Base-by-base conservation (phyloP, 2,888 invertebrate species). In the Tolmerus cingulatus region DNA sequence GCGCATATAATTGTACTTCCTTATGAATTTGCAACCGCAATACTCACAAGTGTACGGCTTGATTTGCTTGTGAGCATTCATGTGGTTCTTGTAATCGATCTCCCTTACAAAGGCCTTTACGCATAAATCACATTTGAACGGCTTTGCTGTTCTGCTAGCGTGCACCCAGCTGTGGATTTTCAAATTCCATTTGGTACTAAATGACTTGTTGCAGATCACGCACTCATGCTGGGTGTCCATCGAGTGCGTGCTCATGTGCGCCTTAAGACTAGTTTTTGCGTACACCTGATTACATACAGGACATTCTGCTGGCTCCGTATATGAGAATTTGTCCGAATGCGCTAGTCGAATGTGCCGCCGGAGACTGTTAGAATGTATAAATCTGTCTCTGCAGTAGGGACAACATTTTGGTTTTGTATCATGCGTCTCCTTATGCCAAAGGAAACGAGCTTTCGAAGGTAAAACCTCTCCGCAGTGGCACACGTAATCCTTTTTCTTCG, bases 111-210 rank as follows among this genome's bases (percentile, higher is more conserved):
- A 97, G 23, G 97, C 97, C 87, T 96, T 96, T 90, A 96, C 96
- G 92, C 97, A 97, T 89, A 95, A 94, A 89, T 94, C 94, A 93
- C 97, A 97, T 92, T 97, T 97, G 93, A 94, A 97, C 0, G 97
- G 97, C 91, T 97, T 97, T 40, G 96, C 94, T 19, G 96, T 95
- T 88, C 97, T 95, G 85, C 96, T 95, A 87, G 96, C 96, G 93
- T 98, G 97, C 84, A 97, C 97, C 97, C 97, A 97, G 89, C 96
- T 95, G 93, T 98, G 97, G 89, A 97, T 94, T 91, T 97, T 97
- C 85, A 97, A 94, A 93, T 97, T 97, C 96, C 97, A 97, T 92
- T 97, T 97, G 89, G 97, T 97, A 89, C 96, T 96, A 93, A 97
- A 97, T 43, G 95, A 94, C 91, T 97, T 97, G 91, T 95, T 96